Conservation (phyloP, 2,797 vertebrate species). For the Parambassis ranga region DNA sequence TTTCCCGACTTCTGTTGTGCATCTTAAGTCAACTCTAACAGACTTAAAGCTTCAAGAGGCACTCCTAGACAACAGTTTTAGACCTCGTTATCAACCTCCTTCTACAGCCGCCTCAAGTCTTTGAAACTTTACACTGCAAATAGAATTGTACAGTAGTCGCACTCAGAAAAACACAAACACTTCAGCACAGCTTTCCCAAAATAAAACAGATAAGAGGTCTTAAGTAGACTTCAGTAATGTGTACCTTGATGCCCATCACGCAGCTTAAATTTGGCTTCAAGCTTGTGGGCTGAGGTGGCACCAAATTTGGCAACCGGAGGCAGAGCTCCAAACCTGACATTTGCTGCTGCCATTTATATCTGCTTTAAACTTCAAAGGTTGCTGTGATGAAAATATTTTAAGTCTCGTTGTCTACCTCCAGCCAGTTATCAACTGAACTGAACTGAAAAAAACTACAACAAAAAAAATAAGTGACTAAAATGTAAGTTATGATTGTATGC, state of each 20-base stretch:
- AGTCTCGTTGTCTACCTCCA: neutral
- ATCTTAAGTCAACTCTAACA: neutral
- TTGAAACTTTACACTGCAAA: constrained; percentile 40
- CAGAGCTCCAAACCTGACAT: neutral
- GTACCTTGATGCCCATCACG: neutral
- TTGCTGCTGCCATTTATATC: neutral
- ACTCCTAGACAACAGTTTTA: neutral
- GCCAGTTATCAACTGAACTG: constrained; percentile 4
- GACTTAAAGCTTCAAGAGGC: neutral
- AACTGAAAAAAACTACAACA: neutral
- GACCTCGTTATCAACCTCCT: neutral
- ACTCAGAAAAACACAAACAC: neutral
- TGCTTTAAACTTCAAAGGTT: neutral
- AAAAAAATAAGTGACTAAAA: neutral
- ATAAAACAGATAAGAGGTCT: constrained; percentile 48
- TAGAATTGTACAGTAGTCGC: constrained; percentile 24
- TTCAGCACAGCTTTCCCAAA: constrained; percentile 27
- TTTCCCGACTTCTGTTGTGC: neutral
- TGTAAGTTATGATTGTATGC: no score
- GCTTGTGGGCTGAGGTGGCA: neutral
- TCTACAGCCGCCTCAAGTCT: constrained; percentile 7
- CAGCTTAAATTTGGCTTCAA: neutral
- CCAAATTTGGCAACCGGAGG: no score
- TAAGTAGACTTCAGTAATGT: neutral
- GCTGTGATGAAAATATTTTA: neutral